Conservation (phyloP, 2,113 vertebrate genomes). For the Mionectes macconnelli region DNA sequence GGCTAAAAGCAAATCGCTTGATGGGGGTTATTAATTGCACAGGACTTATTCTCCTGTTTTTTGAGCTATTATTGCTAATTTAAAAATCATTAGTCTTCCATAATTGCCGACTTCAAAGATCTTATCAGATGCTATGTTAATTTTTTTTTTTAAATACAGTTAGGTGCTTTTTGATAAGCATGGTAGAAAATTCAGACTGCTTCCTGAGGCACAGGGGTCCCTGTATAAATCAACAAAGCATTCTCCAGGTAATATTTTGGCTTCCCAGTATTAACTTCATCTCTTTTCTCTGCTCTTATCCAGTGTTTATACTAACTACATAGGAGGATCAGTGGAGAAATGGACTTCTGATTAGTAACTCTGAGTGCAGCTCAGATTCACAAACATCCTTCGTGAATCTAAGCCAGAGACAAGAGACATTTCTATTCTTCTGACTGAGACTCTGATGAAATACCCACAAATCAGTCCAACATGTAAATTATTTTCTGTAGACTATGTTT, state of each 20-base stretch:
- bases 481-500: not conserved
- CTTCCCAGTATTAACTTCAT: not conserved
- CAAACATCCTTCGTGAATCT: accelerated
- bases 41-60: not conserved
- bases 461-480: not conserved
- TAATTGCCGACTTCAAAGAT: not conserved
- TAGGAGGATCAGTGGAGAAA: not conserved
- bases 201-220: not conserved
- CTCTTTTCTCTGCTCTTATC: not conserved
- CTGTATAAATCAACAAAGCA: not conserved
- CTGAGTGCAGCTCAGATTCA: not conserved
- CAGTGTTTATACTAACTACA: not conserved
- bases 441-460: not conserved
- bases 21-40: not conserved
- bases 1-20: not conserved
- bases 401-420: not conserved
- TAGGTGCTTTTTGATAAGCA: not conserved
- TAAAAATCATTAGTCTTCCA: not conserved
- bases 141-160: not conserved
- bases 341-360: not conserved
- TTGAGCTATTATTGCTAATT: not conserved
- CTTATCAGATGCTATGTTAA: not conserved
- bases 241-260: not conserved
- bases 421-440: not conserved
- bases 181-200: not conserved